Evolutionary conservation across 2,888 invertebrate genomes (phyloP).

Genomic region (Cephus nigrinus): DNA sequence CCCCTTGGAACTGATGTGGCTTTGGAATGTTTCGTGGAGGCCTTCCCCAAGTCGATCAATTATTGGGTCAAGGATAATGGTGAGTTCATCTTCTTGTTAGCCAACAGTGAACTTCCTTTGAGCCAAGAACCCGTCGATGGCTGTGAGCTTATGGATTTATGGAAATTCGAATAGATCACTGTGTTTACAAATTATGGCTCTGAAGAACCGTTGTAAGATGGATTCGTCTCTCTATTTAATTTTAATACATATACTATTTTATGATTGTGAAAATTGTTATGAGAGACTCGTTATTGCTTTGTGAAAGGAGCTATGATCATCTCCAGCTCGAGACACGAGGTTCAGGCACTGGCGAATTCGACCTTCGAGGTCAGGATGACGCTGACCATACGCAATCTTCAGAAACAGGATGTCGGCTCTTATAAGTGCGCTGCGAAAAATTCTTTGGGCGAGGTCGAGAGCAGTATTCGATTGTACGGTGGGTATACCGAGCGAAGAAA

Average conservation of each 20-base stretch:
- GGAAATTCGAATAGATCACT: neutral
- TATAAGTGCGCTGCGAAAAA: slow-evolving; percentile 82
- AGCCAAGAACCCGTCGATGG: neutral
- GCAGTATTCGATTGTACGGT: slow-evolving; percentile 89
- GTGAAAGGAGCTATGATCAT: slow-evolving; percentile 84
- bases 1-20: slow-evolving; percentile 88
- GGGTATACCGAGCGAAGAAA: slow-evolving; percentile 56
- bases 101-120: neutral
- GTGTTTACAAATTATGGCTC: neutral
- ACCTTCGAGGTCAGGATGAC: slow-evolving; percentile 86
- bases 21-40: slow-evolving; percentile 90
- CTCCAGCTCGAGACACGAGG: slow-evolving; percentile 82
- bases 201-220: neutral
- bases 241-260: too few species aligned
- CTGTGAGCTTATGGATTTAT: neutral
- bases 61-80: slow-evolving; percentile 90
- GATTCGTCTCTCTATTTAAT: neutral
- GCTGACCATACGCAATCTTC: slow-evolving; percentile 80
- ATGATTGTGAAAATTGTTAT: neutral
- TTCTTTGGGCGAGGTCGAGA: slow-evolving; percentile 85
- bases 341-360: slow-evolving; percentile 76
- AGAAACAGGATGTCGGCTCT: slow-evolving; percentile 80
- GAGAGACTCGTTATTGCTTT: neutral
- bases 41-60: slow-evolving; percentile 90
- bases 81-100: slow-evolving; percentile 66